Evolutionary conservation across 2,888 invertebrate species (phyloP).

Genomic region (Phengaris arion): DNA sequence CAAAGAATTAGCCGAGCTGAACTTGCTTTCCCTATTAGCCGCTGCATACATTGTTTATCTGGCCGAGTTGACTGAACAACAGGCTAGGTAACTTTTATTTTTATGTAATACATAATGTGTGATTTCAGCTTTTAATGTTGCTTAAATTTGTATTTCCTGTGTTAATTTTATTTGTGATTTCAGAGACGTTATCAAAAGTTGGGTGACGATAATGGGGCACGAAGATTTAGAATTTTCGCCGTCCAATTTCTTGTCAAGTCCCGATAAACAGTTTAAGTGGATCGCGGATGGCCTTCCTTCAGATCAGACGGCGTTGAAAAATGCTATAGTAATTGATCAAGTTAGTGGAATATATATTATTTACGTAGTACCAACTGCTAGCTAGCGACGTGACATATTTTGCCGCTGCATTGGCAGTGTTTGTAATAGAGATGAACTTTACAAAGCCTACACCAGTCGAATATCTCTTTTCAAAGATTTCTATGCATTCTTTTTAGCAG

Average conservation of each 20-base stretch:
- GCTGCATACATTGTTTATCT: constrained; percentile 90
- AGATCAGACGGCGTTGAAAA: constrained; percentile 88
- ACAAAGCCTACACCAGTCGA: too few relatives aligned
- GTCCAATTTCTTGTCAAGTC: constrained; percentile 61
- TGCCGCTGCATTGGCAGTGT: too few relatives aligned
- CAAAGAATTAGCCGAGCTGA: constrained; percentile 81
- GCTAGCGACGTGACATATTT: too few relatives aligned
- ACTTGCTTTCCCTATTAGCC: constrained; percentile 83
- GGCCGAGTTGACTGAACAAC: constrained; percentile 84
- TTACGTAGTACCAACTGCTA: background rate
- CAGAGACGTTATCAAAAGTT: constrained; percentile 69
- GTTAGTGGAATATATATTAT: constrained; percentile 56
- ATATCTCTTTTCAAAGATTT: too few relatives aligned
- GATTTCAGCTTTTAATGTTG: too few relatives aligned
- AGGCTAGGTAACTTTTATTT: constrained; percentile 69
- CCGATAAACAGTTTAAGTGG: constrained; percentile 89
- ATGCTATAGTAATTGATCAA: constrained; percentile 88
- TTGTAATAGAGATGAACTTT: too few relatives aligned
- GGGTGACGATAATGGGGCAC: constrained; percentile 69
- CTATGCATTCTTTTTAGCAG: too few relatives aligned
- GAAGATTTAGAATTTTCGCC: constrained; percentile 61
- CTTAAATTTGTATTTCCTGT: background rate
- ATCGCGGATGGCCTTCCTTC: constrained; percentile 90
- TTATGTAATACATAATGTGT: too few relatives aligned
- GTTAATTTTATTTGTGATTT: constrained; percentile 37